phyloP scores from a whole-genome alignment of 2,113 vertebrate species.

The Brachypodius melanocephalos region DNA sequence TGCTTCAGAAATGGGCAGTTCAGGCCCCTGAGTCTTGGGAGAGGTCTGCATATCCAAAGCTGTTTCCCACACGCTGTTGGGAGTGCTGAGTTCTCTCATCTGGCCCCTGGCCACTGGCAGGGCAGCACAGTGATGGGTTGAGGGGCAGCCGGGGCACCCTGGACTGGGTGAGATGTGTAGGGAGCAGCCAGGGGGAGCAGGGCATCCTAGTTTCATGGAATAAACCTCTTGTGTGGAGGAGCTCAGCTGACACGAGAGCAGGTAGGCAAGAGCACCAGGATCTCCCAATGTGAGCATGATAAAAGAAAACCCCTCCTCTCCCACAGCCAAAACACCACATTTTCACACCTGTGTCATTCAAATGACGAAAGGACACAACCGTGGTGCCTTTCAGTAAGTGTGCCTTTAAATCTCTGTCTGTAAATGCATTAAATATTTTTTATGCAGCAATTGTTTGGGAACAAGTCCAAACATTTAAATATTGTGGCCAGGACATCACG shows the following conservation, averaged over 20 bases:
- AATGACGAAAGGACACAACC: background rate
- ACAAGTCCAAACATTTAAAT: background rate
- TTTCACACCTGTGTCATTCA: background rate
- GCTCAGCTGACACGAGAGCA: background rate
- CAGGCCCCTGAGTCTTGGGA: background rate
- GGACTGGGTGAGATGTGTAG: background rate
- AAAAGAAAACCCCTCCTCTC: background rate
- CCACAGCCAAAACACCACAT: background rate
- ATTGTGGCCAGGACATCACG: background rate
- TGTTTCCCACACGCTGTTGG: background rate
- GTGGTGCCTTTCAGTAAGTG: background rate
- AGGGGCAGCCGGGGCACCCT: background rate
- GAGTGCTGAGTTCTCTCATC: conserved; percentile 10
- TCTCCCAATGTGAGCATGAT: background rate
- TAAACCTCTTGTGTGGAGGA: background rate
- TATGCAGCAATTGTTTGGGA: background rate
- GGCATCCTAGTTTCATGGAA: background rate
- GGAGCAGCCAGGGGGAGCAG: background rate
- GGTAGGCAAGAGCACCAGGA: background rate
- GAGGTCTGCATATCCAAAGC: background rate
- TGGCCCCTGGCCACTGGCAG: background rate
- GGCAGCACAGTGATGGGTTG: background rate
- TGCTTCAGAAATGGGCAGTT: background rate
- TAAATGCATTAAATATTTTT: background rate
- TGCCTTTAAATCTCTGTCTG: background rate